These are phyloP conservation scores for Monopis laevigella DNA, from an alignment of 2,888 invertebrate species.

Conservation along the genomic window DNA sequence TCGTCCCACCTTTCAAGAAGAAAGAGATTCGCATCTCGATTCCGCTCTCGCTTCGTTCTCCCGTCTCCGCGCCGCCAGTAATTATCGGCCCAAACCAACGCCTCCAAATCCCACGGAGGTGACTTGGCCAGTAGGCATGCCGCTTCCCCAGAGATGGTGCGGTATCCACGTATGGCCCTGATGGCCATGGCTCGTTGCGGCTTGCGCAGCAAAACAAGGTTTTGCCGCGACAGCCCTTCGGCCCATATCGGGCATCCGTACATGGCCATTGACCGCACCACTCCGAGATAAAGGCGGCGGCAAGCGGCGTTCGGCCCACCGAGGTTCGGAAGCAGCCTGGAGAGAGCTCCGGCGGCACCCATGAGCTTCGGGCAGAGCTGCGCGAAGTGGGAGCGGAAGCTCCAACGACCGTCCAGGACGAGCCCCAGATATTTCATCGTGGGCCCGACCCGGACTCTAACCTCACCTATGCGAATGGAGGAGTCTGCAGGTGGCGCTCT, in stretches of 20 bases:
- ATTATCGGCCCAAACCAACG: too few species aligned
- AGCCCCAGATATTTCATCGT: constrained; percentile 18
- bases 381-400: constrained; percentile 14
- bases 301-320: not conserved
- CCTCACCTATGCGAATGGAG: not conserved
- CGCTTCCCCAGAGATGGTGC: not conserved
- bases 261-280: not conserved
- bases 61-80: too few species aligned
- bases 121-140: not conserved
- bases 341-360: not conserved
- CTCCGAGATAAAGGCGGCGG: not conserved
- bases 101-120: not conserved
- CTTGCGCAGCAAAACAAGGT: not conserved
- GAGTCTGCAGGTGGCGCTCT: not conserved
- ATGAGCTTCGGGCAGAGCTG: constrained; percentile 2
- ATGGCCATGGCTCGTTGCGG: constrained; percentile 1
- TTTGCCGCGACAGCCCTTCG: not conserved
- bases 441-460: constrained; percentile 11
- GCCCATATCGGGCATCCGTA: constrained; percentile 3
- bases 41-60: too few species aligned
- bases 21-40: too few species aligned
- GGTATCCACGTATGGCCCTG: not conserved
- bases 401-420: constrained; percentile 15
- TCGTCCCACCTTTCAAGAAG: too few species aligned
- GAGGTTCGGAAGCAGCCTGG: not conserved